Percentiles rank a stretch among this genome's conserved stretches.
phyloP scores from a whole-genome alignment of 2,888 invertebrate species.

The Clunio marinus region DNA sequence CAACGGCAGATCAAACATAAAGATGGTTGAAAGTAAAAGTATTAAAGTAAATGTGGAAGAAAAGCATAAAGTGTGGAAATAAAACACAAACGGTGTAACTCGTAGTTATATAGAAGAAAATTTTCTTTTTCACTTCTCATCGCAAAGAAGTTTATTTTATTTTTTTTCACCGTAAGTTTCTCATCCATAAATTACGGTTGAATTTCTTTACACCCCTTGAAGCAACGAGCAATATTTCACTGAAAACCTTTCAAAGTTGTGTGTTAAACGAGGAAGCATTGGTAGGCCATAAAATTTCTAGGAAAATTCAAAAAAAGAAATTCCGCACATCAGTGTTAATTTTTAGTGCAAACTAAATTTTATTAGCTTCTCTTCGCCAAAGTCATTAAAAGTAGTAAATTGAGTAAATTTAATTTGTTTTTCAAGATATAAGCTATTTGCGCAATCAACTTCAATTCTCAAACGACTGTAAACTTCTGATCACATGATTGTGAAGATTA shows the following conservation, averaged over 20 bases:
- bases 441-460: too few species aligned
- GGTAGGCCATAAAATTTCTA: neutral
- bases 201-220: neutral
- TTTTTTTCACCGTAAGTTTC: neutral
- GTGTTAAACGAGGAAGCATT: neutral
- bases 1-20: neutral
- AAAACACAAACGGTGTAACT: neutral
- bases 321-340: conserved; percentile 4
- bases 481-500: conserved; percentile 15
- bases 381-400: too few species aligned
- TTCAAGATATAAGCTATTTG: too few species aligned
- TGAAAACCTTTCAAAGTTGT: conserved; percentile 1
- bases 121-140: too few species aligned
- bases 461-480: neutral
- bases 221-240: conserved; percentile 16
- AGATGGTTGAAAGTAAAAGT: conserved; percentile 37
- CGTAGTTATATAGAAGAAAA: too few species aligned
- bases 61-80: neutral
- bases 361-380: conserved; percentile 8
- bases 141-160: neutral
- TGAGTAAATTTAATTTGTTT: too few species aligned
- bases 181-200: conserved; percentile 7
- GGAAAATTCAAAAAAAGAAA: neutral
- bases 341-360: neutral
- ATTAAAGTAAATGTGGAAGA: neutral